Conservation (phyloP, 2,888 invertebrate genomes). For the Lasioglossum villosulum region DNA sequence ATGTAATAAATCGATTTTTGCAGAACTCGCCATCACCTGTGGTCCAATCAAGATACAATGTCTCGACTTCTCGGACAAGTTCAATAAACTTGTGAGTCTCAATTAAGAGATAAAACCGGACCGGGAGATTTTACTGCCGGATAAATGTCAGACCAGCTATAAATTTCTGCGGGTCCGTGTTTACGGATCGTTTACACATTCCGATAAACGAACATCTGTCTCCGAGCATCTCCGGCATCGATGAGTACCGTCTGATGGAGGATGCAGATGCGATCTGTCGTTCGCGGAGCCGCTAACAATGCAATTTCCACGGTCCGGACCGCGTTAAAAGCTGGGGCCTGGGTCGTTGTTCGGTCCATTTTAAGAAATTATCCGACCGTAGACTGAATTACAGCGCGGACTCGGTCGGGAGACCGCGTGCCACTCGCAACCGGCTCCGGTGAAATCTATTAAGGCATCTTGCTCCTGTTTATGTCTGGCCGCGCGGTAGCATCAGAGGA, state of each 20-base stretch:
- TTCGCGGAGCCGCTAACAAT: background rate
- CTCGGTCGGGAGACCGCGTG: background rate
- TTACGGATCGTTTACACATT: background rate
- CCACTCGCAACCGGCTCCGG: background rate
- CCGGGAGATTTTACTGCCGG: background rate
- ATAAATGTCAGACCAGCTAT: background rate
- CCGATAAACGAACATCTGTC: background rate
- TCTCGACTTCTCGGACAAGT: background rate
- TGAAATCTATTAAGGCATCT: conserved; percentile 47
- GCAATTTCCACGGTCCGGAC: background rate
- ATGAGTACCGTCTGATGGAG: background rate
- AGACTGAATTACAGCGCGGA: conserved; percentile 10
- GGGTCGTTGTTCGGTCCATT: background rate
- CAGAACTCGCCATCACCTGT: background rate
- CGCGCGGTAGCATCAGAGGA: background rate
- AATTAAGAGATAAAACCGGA: background rate
- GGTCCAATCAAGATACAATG: background rate
- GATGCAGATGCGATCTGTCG: background rate
- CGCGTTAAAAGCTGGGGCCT: background rate
- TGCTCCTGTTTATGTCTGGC: conserved; percentile 30
- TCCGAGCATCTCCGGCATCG: background rate
- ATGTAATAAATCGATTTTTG: background rate
- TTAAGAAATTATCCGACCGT: conserved; percentile 19
- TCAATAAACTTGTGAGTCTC: background rate
- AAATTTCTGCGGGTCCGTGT: background rate